A percentile compares a stretch with the other conserved stretches of the same genome.
Conservation (phyloP, 2,797 vertebrate genomes). For the Myotis pilosus region DNA sequence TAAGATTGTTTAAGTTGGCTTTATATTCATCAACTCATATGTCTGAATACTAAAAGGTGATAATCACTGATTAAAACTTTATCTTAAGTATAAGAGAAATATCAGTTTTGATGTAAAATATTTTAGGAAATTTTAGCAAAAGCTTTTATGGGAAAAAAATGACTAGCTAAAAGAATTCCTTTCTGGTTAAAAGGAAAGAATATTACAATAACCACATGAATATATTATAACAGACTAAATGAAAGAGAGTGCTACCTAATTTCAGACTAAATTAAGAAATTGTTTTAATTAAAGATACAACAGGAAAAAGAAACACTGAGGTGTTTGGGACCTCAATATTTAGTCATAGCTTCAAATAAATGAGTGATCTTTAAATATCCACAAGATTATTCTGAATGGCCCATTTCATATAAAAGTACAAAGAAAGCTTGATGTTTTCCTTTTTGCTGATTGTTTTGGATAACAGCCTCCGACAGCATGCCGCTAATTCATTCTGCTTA, state of each 20-base stretch:
- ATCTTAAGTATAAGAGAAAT: neutral
- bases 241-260: neutral
- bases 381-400: conserved; percentile 80
- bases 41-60: neutral
- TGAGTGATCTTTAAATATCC: conserved; percentile 82
- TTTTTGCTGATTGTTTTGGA: conserved; percentile 87
- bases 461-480: conserved; percentile 85
- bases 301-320: neutral
- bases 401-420: conserved; percentile 83
- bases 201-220: neutral
- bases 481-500: conserved; percentile 98
- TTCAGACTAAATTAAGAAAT: conserved; percentile 31
- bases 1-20: neutral
- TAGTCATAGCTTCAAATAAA: conserved; percentile 68
- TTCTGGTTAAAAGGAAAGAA: neutral
- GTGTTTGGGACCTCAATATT: conserved; percentile 36
- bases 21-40: neutral
- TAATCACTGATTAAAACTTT: neutral
- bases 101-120: neutral
- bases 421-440: conserved; percentile 84
- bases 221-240: neutral
- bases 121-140: conserved; percentile 5
- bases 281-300: conserved; percentile 25
- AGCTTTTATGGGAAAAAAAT: neutral
- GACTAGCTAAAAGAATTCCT: neutral